Conservation (phyloP, 2,113 vertebrate species). For the Anarhynchus alexandrinus region DNA sequence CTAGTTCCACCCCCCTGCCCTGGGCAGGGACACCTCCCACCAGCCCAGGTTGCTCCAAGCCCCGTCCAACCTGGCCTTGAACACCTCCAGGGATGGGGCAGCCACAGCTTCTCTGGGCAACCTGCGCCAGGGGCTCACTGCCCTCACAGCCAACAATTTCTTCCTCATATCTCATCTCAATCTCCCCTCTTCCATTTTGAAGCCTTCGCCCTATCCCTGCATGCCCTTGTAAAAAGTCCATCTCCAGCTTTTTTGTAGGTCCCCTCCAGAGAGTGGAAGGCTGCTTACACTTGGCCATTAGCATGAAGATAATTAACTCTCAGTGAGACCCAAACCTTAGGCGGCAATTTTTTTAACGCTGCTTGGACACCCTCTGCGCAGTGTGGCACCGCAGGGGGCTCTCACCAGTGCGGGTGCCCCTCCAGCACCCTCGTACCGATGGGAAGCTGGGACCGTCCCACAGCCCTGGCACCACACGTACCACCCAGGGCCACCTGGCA, state of each 20-base stretch:
- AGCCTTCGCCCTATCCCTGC: neutral
- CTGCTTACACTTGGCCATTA: neutral
- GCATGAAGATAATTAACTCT: neutral
- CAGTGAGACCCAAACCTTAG: neutral
- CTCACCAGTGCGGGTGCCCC: neutral
- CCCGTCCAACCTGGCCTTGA: neutral
- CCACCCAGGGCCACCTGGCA: neutral
- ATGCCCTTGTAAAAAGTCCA: neutral
- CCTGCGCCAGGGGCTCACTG: neutral
- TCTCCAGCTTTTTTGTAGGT: neutral
- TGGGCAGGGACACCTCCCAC: neutral
- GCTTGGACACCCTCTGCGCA: rapidly evolving
- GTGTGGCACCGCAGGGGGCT: neutral
- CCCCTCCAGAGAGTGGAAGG: neutral
- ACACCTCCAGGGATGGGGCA: neutral
- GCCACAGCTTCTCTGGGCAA: neutral
- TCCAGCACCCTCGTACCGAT: neutral
- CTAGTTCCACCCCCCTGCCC: neutral
- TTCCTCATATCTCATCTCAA: neutral
- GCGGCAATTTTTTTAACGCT: neutral
- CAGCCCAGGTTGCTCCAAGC: neutral
- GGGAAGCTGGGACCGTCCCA: neutral
- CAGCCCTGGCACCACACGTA: rapidly evolving
- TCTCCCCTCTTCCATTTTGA: neutral
- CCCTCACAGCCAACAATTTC: neutral